phyloP scores from a whole-genome alignment of 2,113 vertebrate genomes.

The Xerus inauris region DNA sequence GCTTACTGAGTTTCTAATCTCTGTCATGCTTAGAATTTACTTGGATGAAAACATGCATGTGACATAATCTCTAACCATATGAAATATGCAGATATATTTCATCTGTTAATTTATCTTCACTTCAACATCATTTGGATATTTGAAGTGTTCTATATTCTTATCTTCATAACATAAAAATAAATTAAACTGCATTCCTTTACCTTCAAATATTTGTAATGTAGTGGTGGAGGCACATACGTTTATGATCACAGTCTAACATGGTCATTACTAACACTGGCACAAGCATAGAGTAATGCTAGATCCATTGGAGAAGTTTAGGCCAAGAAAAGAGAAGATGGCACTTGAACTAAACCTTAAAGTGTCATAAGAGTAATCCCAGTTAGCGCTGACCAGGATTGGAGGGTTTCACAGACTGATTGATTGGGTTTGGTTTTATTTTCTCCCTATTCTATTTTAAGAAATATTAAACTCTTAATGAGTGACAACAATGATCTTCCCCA shows the following conservation, averaged over 20 bases:
- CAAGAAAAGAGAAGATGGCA: background rate
- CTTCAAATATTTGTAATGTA: background rate
- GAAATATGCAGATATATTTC: background rate
- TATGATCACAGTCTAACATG: too few relatives aligned
- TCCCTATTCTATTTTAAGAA: background rate
- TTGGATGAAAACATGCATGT: background rate
- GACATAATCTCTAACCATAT: too few relatives aligned
- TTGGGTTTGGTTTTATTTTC: background rate
- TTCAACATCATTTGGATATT: background rate
- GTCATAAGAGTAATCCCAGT: background rate
- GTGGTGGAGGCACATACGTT: background rate
- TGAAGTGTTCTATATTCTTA: background rate
- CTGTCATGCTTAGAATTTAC: background rate
- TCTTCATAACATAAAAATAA: background rate
- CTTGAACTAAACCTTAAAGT: background rate
- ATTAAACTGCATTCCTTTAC: background rate
- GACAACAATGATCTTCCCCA: background rate
- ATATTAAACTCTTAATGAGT: background rate
- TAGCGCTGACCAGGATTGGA: background rate
- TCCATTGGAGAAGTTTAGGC: accelerated
- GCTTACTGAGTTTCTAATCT: background rate
- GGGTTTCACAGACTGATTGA: background rate
- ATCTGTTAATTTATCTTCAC: background rate
- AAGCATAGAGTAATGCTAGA: background rate
- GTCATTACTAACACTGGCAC: background rate